These are phyloP conservation scores for Umimayanthus chanpuru DNA, from an alignment of 92 coral and sea anemone species.

Conservation along the genomic window DNA sequence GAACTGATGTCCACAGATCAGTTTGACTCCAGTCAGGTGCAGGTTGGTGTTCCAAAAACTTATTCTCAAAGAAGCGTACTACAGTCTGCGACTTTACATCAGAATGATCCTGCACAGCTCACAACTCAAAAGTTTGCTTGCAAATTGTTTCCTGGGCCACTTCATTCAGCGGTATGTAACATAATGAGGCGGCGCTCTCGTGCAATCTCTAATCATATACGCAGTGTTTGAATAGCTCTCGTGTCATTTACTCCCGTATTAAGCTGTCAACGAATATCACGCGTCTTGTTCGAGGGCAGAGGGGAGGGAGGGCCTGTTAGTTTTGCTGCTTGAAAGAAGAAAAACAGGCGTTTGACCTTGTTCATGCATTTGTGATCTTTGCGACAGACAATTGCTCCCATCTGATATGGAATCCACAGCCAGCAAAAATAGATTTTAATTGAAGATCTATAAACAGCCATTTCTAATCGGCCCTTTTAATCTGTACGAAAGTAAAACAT, in stretches of 20 bases:
- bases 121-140: background rate
- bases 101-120: background rate
- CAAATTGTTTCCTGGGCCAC: background rate
- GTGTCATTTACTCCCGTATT: slow-evolving; percentile 31
- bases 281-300: background rate
- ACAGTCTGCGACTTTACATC: background rate
- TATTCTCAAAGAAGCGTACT: background rate
- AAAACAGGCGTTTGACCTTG: slow-evolving; percentile 29
- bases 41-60: background rate
- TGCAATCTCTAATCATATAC: background rate
- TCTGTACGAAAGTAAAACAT: background rate
- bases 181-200: slow-evolving; percentile 3
- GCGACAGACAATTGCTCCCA: slow-evolving; percentile 17
- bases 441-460: slow-evolving; percentile 28
- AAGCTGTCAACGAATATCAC: slow-evolving; percentile 23
- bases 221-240: background rate
- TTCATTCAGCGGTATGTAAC: background rate
- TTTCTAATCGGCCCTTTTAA: slow-evolving; percentile 7
- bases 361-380: background rate
- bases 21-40: slow-evolving; percentile 1
- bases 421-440: slow-evolving; percentile 9
- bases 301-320: background rate
- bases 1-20: background rate
- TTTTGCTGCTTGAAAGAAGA: background rate
- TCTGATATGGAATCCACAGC: slow-evolving; percentile 1